A percentile compares a stretch with the other conserved stretches of the same genome.
Conservation (phyloP, 2,888 invertebrate species). For the Stenolophus ochropezus region DNA sequence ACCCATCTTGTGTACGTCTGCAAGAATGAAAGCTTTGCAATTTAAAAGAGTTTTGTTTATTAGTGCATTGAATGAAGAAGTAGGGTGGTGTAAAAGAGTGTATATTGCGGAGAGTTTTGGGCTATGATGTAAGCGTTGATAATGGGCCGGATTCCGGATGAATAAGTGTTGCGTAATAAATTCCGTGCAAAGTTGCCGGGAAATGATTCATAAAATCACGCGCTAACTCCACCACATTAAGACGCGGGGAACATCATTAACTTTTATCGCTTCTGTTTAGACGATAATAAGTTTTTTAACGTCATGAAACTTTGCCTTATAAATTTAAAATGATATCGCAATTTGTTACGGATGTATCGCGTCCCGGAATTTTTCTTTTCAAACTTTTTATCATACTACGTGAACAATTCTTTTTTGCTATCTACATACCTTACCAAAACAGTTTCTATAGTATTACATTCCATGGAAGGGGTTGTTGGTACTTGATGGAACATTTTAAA, state of each 20-base stretch:
- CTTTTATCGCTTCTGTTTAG: constrained; percentile 60
- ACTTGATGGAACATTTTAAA: too few relatives aligned
- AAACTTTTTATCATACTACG: background rate
- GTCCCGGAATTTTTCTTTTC: constrained; percentile 31
- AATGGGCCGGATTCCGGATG: background rate
- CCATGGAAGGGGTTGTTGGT: too few relatives aligned
- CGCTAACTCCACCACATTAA: constrained; percentile 57
- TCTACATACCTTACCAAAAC: too few relatives aligned
- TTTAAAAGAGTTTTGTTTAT: too few relatives aligned
- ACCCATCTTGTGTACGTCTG: too few relatives aligned
- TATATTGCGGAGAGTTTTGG: too few relatives aligned
- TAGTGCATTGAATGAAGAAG: too few relatives aligned
- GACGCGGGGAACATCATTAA: constrained; percentile 58
- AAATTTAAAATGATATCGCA: constrained; percentile 61
- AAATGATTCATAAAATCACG: constrained; percentile 57
- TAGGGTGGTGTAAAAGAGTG: too few relatives aligned
- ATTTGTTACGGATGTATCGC: constrained; percentile 57
- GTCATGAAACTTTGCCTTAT: constrained; percentile 56
- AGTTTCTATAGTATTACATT: too few relatives aligned
- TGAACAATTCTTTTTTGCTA: too few relatives aligned
- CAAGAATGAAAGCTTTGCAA: too few relatives aligned
- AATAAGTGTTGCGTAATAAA: constrained; percentile 41
- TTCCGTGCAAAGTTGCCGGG: constrained; percentile 38
- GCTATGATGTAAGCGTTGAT: too few relatives aligned
- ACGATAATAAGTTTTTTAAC: constrained; percentile 60